Evolutionary conservation across 2,113 vertebrate species (phyloP).

Genomic region (Crotalus viridis): DNA sequence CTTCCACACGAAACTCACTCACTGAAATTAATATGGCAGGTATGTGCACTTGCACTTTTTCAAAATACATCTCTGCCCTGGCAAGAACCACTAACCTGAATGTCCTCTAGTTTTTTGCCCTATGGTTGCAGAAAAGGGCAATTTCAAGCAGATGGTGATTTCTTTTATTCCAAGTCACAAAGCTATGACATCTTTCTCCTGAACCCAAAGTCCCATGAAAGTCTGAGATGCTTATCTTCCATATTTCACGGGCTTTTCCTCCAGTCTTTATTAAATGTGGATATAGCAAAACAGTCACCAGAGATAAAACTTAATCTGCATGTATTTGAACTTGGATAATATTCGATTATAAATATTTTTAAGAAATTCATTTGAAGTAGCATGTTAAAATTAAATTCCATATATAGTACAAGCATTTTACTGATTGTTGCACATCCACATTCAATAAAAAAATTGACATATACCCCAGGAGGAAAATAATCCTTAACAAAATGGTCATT

Average conservation of each 20-base stretch:
- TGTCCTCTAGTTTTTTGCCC: neutral
- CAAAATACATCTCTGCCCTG: neutral
- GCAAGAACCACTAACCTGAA: no score
- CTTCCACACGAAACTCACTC: slow-evolving; percentile 93
- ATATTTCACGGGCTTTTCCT: neutral
- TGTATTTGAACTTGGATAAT: neutral
- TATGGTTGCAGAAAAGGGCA: neutral
- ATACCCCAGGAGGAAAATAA: neutral
- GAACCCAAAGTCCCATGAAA: neutral
- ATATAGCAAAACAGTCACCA: neutral
- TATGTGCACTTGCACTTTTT: slow-evolving; percentile 42
- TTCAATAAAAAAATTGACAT: neutral
- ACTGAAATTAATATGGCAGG: slow-evolving; percentile 94
- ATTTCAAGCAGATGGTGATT: neutral
- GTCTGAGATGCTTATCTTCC: neutral
- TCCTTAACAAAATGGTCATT: neutral
- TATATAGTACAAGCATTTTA: neutral
- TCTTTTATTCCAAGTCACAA: neutral
- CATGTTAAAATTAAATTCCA: neutral
- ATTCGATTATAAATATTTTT: neutral
- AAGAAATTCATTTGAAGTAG: neutral
- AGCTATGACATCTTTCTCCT: neutral
- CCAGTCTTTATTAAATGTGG: neutral
- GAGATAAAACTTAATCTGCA: neutral
- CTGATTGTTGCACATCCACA: neutral